Base-by-base conservation (phyloP, 1,140 invertebrate genomes). In the Panagrolaimus sp. region DNA sequence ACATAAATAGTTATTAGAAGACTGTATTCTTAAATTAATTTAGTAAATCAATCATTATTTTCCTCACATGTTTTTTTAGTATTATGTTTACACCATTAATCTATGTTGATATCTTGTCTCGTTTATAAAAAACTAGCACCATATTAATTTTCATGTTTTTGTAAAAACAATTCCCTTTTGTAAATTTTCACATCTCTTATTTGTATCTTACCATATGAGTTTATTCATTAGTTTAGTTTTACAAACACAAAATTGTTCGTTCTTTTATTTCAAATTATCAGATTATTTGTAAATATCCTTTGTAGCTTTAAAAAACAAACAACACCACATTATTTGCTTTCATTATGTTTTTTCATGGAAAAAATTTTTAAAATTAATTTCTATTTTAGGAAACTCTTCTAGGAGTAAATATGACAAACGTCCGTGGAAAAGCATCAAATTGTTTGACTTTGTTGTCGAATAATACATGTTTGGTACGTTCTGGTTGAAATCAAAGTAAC, bases 391-490 rank as follows among this genome's bases (percentile, higher is more conserved):
- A 63, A 45, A 44, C 63, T 14, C 63, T 80, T 31, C 25, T 70
- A 1, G 78, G 78, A 13, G 76, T 82, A 9, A 79, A 82, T 62
- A 65, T 82, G 20, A 82, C 72, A 7, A 46, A 77, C 42, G 67
- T 78, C 3, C 14, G 76, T 16, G 80, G 73, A 31, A 66, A 70
- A 9, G 66, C 65, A 7, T 67, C 73, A 5, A 81, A 68, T 62
- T 81, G 79, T 53, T 45, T 46, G 20, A 31, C 42, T n/a, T 77
- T 81, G 25, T 45, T 25, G 20, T 23, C 47, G 1, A 44, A 78
- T 61, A 20, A 57, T 57, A 57, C 13, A 13, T 57, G 51, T 57
- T 16, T 57, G 2, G 51, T 57, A 25, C n/a, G 51, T 13, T 57
- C 20, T 57, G 1, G 4, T 4, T 48, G 2, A 48, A 4, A 3